Base-by-base conservation (phyloP, 2,888 invertebrate species). In the Oscheius sp. region DNA sequence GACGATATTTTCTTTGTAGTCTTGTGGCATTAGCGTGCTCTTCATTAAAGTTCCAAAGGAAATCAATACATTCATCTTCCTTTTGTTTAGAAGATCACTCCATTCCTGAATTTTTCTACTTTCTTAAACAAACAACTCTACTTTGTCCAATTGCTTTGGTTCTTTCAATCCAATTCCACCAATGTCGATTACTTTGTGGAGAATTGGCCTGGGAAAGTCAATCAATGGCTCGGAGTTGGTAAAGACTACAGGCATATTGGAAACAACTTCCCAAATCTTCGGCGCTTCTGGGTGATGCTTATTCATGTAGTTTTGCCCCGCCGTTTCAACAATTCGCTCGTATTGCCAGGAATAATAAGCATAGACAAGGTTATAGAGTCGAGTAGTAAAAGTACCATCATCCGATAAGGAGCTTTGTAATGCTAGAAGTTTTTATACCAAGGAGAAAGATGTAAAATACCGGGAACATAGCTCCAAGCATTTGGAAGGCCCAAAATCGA, bases 31-130 rank as follows among this genome's bases (percentile, higher is more conserved):
- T 10, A 39, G 25, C 5, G 67, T 46, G 20, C 46, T 46, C 10
- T 42, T 58, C 61, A 42, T 37, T 20, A 67, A 15, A 17, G 57
- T 67, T 0, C 67, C 67, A 25, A 67, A 67, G 15, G 67, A 67
- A 23, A 67, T 31, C 42, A 67, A 42, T 3, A 57, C 67, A 12
- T 23, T 67, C 15, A 27, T 42, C 17, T n/a, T 12, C 8, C 67
- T 2, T 33, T 33, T 5, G 29, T 57, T 23, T 5, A 67, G 31
- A 17, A 67, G 20, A 3, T 15, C 8, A 4, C 10, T 27, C 67
- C 67, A 67, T 20, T 55, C 55, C 55, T 45, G 20, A 39, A 65
- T 34, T 10, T 25, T 3, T 55, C 4, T 42, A 4, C 20, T 20
- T 12, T 15, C 3, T 12, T 6, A 4, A 17, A 42, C 12, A n/a